Conservation (phyloP, 2,113 vertebrate species). For the Eptesicus fuscus region DNA sequence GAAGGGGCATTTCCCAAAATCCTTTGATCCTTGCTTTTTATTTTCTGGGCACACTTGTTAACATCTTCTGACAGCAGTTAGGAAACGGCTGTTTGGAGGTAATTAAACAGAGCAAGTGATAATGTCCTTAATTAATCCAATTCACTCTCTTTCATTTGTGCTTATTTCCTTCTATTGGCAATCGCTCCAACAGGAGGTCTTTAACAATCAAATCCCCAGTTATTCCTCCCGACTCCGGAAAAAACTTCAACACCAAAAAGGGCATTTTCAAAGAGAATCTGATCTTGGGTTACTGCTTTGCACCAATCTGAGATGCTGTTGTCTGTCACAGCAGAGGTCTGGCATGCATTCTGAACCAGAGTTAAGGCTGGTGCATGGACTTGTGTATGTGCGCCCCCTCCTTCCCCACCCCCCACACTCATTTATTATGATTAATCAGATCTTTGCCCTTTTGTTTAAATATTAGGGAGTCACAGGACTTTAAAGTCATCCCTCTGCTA, state of each 20-base stretch:
- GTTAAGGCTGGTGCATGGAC: not conserved
- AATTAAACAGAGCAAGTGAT: conserved; percentile 44
- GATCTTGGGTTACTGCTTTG: not conserved
- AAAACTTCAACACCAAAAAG: not conserved
- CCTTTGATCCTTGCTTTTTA: not conserved
- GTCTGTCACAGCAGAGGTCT: not conserved
- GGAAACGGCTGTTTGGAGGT: not conserved
- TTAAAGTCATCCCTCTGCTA: not conserved
- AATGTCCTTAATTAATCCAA: conserved; percentile 44
- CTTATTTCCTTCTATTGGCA: conserved; percentile 11
- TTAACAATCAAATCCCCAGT: not conserved
- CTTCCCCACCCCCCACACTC: fast-evolving
- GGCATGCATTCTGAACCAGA: not conserved
- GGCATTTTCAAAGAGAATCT: not conserved
- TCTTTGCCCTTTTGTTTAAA: not conserved
- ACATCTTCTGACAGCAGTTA: not conserved
- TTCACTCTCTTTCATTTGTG: not conserved
- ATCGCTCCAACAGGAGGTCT: not conserved
- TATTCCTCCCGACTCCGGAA: not conserved
- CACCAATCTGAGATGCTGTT: not conserved
- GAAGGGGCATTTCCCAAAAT: not conserved
- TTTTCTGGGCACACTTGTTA: conserved; percentile 24
- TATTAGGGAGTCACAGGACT: not conserved
- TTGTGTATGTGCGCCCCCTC: not conserved
- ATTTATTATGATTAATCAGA: not conserved